Evolutionary conservation across 1,140 invertebrate genomes (phyloP), one percentile per base, ranked within the genome.

Genomic region (Plodia interpunctella): DNA sequence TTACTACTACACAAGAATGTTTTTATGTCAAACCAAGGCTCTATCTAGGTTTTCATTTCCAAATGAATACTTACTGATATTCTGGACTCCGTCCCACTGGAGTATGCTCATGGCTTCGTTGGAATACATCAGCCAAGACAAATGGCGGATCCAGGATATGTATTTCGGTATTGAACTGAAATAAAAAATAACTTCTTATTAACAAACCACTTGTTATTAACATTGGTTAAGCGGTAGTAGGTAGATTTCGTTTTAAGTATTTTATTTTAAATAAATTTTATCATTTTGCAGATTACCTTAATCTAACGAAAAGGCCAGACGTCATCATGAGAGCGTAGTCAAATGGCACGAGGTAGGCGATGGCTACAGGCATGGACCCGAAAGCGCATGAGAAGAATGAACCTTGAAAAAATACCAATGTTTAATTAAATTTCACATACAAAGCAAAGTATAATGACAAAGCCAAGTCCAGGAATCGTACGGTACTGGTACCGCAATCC

Each of bases 41-140:
- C n/a, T n/a, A n/a, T 32, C 10, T 32, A 11, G 9, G 10, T 32
- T 32, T 6, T 10, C 30, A 1, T 32, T 5, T 32, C 8, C 11
- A 32, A 3, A 28, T 5, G 9, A 32, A 32, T 32, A 57, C 56
- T 93, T 90, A 96, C 95, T 93, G 63, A 97, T 96, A 84, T 96
- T 95, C 28, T 91, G 90, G 11, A 96, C 88, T 19, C 92, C 92
- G 44, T 92, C 85, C 95, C 95, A 97, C 72, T 96, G 95, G 17
- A 95, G 76, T 66, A 96, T 95, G 11, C 93, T 94, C 83, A 98
- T 91, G 0, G 96, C 94, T 91, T 99, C 97, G 73, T 96, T 97
- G 1, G 95, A 95, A 83, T 98, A 98, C 85, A 96, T 94, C 73
- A 99, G 92, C 97, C 97, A 99, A 0, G 97, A 98, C 10, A 98